Evolutionary conservation across 1,140 invertebrate species (phyloP).

Genomic region (Conopomorpha cramerella): DNA sequence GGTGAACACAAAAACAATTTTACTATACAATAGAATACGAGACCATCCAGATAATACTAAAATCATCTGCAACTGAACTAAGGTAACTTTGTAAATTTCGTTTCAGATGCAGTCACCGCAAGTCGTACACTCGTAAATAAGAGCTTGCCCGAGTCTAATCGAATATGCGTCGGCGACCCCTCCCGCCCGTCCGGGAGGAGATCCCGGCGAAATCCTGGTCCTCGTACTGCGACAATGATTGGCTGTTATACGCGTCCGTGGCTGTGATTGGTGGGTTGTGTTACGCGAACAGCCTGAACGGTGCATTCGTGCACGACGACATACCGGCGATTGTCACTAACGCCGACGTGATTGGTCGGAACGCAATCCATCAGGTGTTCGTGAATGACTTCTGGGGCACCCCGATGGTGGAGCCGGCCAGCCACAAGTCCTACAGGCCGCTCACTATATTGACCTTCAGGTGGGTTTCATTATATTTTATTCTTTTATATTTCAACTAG

Average conservation of each 20-base stretch:
- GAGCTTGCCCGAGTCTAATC: no score
- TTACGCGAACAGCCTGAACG: constrained; percentile 74
- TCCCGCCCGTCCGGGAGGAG: constrained; percentile 14
- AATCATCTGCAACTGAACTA: no score
- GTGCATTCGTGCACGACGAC: no score
- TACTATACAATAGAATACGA: no score
- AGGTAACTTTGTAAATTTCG: no score
- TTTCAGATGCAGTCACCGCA: no score
- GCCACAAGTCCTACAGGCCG: constrained; percentile 79
- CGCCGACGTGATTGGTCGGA: constrained; percentile 73
- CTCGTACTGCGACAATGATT: constrained; percentile 1
- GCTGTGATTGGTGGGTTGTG: constrained; percentile 64
- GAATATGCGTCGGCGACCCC: constrained; percentile 12
- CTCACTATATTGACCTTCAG: constrained; percentile 77
- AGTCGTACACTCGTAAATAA: no score
- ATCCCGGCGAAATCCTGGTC: constrained; percentile 6
- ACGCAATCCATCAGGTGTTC: constrained; percentile 66
- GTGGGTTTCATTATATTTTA: no score
- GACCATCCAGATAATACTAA: no score
- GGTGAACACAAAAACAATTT: no score
- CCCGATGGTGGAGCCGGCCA: constrained; percentile 74
- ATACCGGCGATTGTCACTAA: constrained; percentile 79
- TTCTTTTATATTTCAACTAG: no score
- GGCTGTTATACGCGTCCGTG: constrained; percentile 56
- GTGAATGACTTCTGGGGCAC: constrained; percentile 87